Conservation (phyloP, 2,797 vertebrate species). For the Momotus momota region DNA sequence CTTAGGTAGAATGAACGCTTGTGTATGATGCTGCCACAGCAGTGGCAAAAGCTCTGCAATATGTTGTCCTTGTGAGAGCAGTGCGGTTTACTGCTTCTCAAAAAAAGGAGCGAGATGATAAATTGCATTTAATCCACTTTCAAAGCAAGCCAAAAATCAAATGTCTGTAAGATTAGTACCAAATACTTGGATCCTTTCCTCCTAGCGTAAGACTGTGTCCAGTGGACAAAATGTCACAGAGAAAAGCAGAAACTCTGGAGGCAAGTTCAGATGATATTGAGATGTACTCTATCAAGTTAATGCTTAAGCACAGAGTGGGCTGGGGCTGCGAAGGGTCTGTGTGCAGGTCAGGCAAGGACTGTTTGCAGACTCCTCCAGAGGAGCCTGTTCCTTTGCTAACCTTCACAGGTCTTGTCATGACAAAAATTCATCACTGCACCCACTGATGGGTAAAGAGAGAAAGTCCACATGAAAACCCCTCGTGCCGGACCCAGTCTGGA, state of each 20-base stretch:
- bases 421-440: not conserved
- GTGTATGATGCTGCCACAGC: not conserved
- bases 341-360: not conserved
- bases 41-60: not conserved
- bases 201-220: not conserved
- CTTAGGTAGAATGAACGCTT: not conserved
- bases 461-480: not conserved
- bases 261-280: not conserved
- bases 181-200: not conserved
- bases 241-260: not conserved
- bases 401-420: not conserved
- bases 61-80: not conserved
- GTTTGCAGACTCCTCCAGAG: not conserved
- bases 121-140: slow-evolving; percentile 9
- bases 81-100: not conserved
- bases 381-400: not conserved
- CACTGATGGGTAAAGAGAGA: not conserved
- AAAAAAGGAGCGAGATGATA: not conserved
- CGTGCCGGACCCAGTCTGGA: not conserved
- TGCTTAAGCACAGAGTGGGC: not conserved
- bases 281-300: not conserved
- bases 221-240: not conserved
- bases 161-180: not conserved
- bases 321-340: not conserved
- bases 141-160: not conserved